phyloP scores from a whole-genome alignment of 2,888 invertebrate species.

The Hypsopygia costalis region DNA sequence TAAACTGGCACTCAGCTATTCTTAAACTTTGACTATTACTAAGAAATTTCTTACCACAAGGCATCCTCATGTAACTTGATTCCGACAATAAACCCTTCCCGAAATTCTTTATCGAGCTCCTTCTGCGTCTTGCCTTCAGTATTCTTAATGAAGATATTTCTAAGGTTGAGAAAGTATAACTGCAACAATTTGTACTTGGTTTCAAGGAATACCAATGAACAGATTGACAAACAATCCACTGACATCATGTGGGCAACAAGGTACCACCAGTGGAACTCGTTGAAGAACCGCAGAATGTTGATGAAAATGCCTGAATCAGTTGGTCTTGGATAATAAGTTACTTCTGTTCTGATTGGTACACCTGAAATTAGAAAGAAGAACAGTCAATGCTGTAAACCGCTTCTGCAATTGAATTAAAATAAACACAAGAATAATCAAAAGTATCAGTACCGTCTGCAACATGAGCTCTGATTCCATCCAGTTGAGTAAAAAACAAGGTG shows the following conservation, averaged over 20 bases:
- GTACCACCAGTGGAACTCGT: slow-evolving; percentile 51
- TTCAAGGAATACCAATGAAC: slow-evolving; percentile 35
- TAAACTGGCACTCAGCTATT: too few species aligned
- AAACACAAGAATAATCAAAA: too few species aligned
- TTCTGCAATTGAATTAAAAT: too few species aligned
- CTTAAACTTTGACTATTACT: too few species aligned
- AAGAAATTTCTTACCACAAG: slow-evolving; percentile 47
- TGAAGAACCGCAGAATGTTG: slow-evolving; percentile 36
- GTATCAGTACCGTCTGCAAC: slow-evolving; percentile 45
- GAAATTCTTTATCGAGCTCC: slow-evolving; percentile 31
- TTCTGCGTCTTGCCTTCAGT: slow-evolving; percentile 15
- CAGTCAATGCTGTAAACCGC: too few species aligned
- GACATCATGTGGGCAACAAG: too few species aligned
- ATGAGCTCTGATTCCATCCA: slow-evolving; percentile 33
- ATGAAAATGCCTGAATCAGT: slow-evolving; percentile 28
- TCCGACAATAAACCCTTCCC: slow-evolving; percentile 39
- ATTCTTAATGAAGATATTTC: slow-evolving; percentile 25
- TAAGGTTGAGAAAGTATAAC: slow-evolving; percentile 35
- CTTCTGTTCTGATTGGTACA: slow-evolving; percentile 42
- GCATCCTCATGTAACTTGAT: slow-evolving; percentile 48
- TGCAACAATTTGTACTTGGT: slow-evolving; percentile 42
- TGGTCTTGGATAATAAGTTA: slow-evolving; percentile 38
- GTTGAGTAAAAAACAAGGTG: slow-evolving; percentile 24
- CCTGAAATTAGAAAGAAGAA: too few species aligned
- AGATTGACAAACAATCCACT: slow-evolving; percentile 39